Evolutionary conservation across 2,888 invertebrate species (phyloP).

Genomic region (Heliconius aoede): DNA sequence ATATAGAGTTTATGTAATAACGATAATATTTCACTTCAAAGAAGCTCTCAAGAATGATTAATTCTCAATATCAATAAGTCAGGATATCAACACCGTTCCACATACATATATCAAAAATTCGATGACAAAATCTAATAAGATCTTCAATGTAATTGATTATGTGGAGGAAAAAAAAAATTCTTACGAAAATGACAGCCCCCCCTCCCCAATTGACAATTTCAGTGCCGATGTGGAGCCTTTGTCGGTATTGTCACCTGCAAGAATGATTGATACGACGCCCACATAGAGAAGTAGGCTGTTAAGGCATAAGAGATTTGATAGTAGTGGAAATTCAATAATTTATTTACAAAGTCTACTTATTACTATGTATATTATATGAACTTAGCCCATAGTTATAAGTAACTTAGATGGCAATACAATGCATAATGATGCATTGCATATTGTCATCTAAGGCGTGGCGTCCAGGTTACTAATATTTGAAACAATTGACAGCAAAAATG

Average conservation of each 20-base stretch:
- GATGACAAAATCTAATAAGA: slow-evolving; percentile 43
- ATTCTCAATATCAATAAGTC: neutral
- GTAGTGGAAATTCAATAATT: neutral
- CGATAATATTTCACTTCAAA: neutral
- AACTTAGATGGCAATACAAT: too few species aligned
- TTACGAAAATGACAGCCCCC: slow-evolving; percentile 42
- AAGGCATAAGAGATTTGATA: slow-evolving; percentile 33
- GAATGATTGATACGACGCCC: slow-evolving; percentile 62
- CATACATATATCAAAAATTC: slow-evolving; percentile 19
- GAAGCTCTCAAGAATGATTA: neutral
- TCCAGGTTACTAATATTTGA: too few species aligned
- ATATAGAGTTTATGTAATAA: neutral
- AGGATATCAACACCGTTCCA: neutral
- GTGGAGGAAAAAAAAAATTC: slow-evolving; percentile 27
- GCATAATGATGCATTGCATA: too few species aligned
- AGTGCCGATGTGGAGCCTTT: slow-evolving; percentile 45
- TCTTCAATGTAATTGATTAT: slow-evolving; percentile 43
- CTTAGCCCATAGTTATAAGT: too few species aligned
- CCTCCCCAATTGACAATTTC: slow-evolving; percentile 47
- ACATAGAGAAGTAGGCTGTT: slow-evolving; percentile 50
- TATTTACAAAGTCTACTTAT: too few species aligned
- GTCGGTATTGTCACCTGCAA: slow-evolving; percentile 57
- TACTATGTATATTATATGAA: too few species aligned
- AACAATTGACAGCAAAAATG: too few species aligned
- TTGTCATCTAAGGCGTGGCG: too few species aligned